Evolutionary conservation across 1,140 invertebrate genomes (phyloP), one percentile per base, ranked within the genome.

Genomic region (Pemphigus obesinymphae): DNA sequence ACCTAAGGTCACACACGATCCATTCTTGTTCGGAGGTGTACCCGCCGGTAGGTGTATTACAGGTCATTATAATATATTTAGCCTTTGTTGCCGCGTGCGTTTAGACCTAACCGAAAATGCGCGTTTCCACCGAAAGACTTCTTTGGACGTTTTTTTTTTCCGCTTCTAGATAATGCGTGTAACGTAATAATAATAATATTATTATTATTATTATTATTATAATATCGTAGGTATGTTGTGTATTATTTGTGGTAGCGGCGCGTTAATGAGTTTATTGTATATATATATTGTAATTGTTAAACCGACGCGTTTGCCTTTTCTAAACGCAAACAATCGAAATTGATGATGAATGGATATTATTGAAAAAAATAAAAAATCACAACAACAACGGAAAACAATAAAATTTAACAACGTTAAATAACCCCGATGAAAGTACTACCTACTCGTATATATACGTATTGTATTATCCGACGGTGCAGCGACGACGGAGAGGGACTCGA

Each of bases 181-280:
- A n/a, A n/a, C n/a, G 34, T 66, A 66, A 66, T 66, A 66, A 70
- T 43, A 43, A 13, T 6, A 6, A 66, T 70, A 40, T 8, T 72
- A 72, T 29, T 11, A 70, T 45, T 66, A 68, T 61, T 68, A 37
- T 37, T 40, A 34, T 68, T 68, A 68, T 34, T 63, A 63, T 58
- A 58, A 17, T 63, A 63, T 34, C 17, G 29, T 23, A 20, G 6
- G 50, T n/a, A 40, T 40, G 13, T 11, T 68, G 34, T 26, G n/a
- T 68, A 43, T 17, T 70, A 43, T 45, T 43, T 45, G 37, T 26
- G n/a, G n/a, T n/a, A n/a, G 40, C n/a, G n/a, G 23, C n/a, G 40
- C 40, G 37, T 70, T 70, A 70, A 70, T 70, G 66, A 70, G 66
- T 45, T 43, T 70, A 70, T 43, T 70, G 66, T 70, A 45, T 4